Evolutionary conservation across 2,888 invertebrate species (phyloP).

Genomic region (Parnassius glacialis): DNA sequence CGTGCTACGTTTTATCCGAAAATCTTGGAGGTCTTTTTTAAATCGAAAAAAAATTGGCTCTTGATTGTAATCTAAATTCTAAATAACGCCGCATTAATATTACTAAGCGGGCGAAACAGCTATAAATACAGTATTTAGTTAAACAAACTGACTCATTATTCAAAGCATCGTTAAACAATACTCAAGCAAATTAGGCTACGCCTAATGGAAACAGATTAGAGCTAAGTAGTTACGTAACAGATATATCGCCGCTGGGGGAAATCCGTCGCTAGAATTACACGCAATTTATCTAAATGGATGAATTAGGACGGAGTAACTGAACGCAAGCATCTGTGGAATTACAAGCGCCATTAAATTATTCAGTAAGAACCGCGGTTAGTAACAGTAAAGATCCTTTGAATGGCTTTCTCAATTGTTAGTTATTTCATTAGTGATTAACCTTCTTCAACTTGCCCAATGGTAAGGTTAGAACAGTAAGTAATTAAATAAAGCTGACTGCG

Average conservation of each 20-base stretch:
- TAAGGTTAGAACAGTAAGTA: neutral
- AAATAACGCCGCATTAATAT: too few relatives aligned
- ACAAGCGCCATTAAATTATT: conserved; percentile 8
- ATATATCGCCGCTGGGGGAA: neutral
- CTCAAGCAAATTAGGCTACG: too few relatives aligned
- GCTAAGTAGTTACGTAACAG: neutral
- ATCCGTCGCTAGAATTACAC: conserved; percentile 6
- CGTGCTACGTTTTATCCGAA: too few relatives aligned
- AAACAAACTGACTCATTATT: too few relatives aligned
- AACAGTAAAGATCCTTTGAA: neutral
- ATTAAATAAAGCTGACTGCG: neutral
- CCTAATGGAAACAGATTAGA: neutral
- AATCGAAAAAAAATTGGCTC: too few relatives aligned
- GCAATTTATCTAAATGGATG: conserved; percentile 12
- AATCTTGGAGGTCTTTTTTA: too few relatives aligned
- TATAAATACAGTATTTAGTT: too few relatives aligned
- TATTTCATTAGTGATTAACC: neutral
- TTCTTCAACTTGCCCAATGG: neutral
- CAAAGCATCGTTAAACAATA: too few relatives aligned
- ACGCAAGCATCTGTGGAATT: neutral
- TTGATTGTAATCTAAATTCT: too few relatives aligned
- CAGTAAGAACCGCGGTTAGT: neutral
- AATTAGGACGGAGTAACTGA: conserved; percentile 4
- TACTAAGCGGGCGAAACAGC: too few relatives aligned
- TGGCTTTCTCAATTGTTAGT: neutral